Evolutionary conservation across 1,140 invertebrate species (phyloP), one percentile per base, ranked within the genome.

Genomic region (Semibalanus balanoides): DNA sequence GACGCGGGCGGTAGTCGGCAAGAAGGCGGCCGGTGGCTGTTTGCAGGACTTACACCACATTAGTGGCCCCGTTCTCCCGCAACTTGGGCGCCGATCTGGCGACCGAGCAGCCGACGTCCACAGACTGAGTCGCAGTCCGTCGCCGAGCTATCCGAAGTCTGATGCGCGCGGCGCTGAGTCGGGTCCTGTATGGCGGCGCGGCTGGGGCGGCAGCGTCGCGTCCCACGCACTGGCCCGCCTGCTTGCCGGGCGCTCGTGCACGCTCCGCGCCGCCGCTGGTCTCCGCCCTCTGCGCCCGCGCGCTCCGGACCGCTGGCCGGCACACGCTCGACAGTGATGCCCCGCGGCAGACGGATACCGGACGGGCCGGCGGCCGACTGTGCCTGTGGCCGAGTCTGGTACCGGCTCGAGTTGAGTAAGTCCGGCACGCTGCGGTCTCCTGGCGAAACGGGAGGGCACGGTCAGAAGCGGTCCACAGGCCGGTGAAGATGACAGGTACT

Each of bases 311-410:
- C 51, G 51, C 51, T 19, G 70, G 70, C 70, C 29, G 70, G 70
- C 3, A 72, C 70, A 3, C 70, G 70, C 70, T 72, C 70, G 28
- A 72, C 70, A n/a, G 70, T 72, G 70, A 72, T 72, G 29, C 70
- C 29, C 19, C 70, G 70, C n/a, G 70, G 70, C n/a, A 72, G 70
- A 3, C 70, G 70, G 19, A 72, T 72, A 29, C 70, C 28, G 9
- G 70, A 72, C 70, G 28, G 28, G n/a, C 70, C n/a, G 28, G 29
- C 70, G 25, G 29, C 28, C 11, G 70, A 72, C n/a, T 5, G 11
- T n/a, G 70, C 7, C 51, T 64, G 51, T 1, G 51, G 51, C 51
- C 51, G 51, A 7, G 51, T 1, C 51, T 64, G 51, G 22, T 64
- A 64, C 14, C 51, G 51, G 51, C 22, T 64, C 11, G 51, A 64